Evolutionary conservation across 2,888 invertebrate species (phyloP), one percentile per base, ranked within the genome.

Genomic region (Drosophila infuscata): DNA sequence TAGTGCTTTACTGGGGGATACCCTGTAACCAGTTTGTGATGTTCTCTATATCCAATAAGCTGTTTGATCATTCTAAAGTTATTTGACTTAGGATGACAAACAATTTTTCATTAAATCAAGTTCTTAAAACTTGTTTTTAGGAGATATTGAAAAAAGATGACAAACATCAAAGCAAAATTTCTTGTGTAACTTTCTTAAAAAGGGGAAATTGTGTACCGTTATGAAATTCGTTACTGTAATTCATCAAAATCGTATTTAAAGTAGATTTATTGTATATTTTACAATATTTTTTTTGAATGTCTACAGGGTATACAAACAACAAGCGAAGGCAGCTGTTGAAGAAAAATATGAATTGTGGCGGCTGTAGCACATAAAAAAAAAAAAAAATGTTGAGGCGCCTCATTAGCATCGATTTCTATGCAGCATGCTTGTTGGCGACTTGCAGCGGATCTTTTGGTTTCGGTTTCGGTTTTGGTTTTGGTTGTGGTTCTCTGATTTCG

Each of bases 341-440:
- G 30, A 29, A 41, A 36, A 51, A 61, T 35, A 66, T 48, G 52
- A 46, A 15, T 57, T 32, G 58, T 25, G 33, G 33, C 43, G 25
- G 62, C 43, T 54, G 32, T 38, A 25, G 25, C 51, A 25, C 12
- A 35, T 4, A 25, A 36, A 53, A 15, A 25, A 35, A 25, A 53
- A 15, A 25, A 35, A 54, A 17, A 35, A 52, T 53, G 15, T 49
- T 63, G 71, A 30, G 63, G 63, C 72, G 72, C 62, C 52, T 71
- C 63, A 71, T 71, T 72, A 57, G n/a, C 41, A 48, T 4, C 57
- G 20, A 71, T 71, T 71, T 62, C 71, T 70, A 71, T 71, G 71
- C 71, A 71, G 36, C 11, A 35, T 32, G 61, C 43, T 38, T 38
- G 32, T 65, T 43, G 58, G 43, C 46, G 58, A 38, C 46, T 65